Percentiles rank a stretch among this genome's conserved stretches.
Conservation (phyloP, 1,140 invertebrate species). For the Camponotus vicinus region DNA sequence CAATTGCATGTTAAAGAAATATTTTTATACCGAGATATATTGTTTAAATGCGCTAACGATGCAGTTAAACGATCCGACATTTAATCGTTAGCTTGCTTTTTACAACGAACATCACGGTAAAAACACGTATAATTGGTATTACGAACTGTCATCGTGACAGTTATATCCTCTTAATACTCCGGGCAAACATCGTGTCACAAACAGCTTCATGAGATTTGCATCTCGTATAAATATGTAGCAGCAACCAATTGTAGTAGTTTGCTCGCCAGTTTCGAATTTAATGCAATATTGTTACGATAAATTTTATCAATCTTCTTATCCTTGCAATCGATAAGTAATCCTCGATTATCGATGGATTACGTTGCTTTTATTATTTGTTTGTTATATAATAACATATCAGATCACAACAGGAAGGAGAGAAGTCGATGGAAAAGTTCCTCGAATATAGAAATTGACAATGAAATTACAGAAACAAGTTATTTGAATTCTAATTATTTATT, state of each 20-base stretch:
- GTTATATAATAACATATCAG: slow-evolving; percentile 1
- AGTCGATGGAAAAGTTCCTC: background rate
- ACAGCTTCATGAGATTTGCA: slow-evolving; percentile 34
- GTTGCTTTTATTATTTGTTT: background rate
- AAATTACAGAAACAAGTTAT: background rate
- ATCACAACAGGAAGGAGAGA: background rate
- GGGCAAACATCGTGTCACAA: slow-evolving; percentile 17
- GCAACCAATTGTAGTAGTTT: slow-evolving; percentile 1
- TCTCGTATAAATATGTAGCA: slow-evolving; percentile 5
- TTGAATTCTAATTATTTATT: slow-evolving; percentile 6
- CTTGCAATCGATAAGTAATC: background rate
- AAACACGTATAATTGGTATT: background rate
- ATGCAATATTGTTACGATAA: no score
- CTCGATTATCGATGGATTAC: background rate
- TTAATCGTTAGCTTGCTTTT: background rate
- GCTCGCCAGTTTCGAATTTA: slow-evolving; percentile 16
- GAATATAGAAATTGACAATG: no score
- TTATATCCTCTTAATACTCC: slow-evolving; percentile 24
- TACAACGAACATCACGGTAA: background rate
- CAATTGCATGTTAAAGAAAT: no score
- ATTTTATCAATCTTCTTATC: slow-evolving; percentile 25
- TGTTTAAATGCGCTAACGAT: background rate
- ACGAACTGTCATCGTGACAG: background rate
- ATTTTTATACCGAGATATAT: no score
- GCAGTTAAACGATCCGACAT: no score